Evolutionary conservation across 2,888 invertebrate genomes (phyloP).

Genomic region (Drosophila borborema): DNA sequence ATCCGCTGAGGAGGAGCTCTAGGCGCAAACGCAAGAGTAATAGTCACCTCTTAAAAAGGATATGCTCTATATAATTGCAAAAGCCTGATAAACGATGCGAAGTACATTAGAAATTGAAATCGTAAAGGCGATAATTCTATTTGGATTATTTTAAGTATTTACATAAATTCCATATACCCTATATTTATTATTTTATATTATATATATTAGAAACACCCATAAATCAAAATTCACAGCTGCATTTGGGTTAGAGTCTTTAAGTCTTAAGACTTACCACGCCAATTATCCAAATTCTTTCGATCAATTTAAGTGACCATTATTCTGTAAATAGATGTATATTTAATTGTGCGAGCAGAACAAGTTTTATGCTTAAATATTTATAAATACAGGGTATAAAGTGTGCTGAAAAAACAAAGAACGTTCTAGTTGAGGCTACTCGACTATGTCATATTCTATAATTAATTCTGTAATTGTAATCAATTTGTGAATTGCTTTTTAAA

Average conservation of each 20-base stretch:
- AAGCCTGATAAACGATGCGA: neutral
- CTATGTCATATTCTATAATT: neutral
- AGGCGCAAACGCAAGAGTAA: neutral
- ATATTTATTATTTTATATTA: neutral
- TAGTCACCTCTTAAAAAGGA: slow-evolving; percentile 9
- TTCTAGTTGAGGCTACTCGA: too few species aligned
- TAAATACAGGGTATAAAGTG: slow-evolving; percentile 2
- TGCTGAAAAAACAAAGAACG: neutral
- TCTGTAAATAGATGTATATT: neutral
- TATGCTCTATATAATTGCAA: neutral
- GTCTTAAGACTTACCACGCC: neutral
- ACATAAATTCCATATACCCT: neutral
- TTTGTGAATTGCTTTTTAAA: neutral
- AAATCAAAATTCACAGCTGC: neutral
- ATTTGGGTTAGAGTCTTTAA: neutral
- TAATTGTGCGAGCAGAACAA: slow-evolving; percentile 2
- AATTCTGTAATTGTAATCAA: too few species aligned
- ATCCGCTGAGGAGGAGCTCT: slow-evolving; percentile 20
- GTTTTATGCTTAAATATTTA: slow-evolving; percentile 7
- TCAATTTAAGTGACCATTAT: neutral
- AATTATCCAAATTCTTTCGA: slow-evolving; percentile 2
- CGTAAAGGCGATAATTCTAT: neutral
- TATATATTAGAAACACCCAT: neutral
- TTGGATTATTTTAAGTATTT: neutral
- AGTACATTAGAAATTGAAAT: neutral